Conservation (phyloP, 2,113 vertebrate genomes). For the Myotis yumanensis region DNA sequence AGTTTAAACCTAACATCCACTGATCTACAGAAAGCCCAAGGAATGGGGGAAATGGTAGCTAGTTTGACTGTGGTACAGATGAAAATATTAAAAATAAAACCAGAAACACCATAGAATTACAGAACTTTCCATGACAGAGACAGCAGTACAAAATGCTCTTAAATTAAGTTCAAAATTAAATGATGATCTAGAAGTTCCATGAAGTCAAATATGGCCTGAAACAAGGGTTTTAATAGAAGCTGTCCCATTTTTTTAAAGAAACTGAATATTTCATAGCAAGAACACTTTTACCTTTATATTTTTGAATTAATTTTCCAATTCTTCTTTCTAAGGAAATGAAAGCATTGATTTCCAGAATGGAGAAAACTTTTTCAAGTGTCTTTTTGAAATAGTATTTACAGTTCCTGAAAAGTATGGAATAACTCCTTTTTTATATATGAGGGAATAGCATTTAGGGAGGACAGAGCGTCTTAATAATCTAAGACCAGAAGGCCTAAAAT, state of each 20-base stretch:
- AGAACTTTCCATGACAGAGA: constrained; percentile 89
- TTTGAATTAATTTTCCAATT: constrained; percentile 66
- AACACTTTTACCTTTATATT: constrained; percentile 10
- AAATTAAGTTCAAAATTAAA: constrained; percentile 89
- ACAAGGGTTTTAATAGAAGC: constrained; percentile 77
- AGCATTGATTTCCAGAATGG: constrained; percentile 71
- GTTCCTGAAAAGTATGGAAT: constrained; percentile 46
- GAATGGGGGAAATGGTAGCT: constrained; percentile 92
- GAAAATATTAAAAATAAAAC: constrained; percentile 85
- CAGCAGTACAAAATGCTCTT: constrained; percentile 91
- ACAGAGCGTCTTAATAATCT: constrained; percentile 70
- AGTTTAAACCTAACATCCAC: constrained; percentile 97
- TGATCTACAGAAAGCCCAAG: constrained; percentile 97
- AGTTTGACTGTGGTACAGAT: constrained; percentile 92
- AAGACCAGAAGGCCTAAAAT: constrained; percentile 62
- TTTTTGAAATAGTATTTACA: constrained; percentile 63
- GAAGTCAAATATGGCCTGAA: constrained; percentile 84
- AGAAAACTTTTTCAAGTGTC: constrained; percentile 69
- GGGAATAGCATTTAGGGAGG: constrained; percentile 57
- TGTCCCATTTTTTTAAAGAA: constrained; percentile 64
- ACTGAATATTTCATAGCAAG: constrained; percentile 38
- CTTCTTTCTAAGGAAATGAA: constrained; percentile 75
- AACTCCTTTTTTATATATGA: constrained; percentile 65
- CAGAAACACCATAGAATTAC: constrained; percentile 84
- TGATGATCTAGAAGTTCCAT: constrained; percentile 85